Conservation (phyloP, 2,888 invertebrate genomes). For the Mactromeris polynyma region DNA sequence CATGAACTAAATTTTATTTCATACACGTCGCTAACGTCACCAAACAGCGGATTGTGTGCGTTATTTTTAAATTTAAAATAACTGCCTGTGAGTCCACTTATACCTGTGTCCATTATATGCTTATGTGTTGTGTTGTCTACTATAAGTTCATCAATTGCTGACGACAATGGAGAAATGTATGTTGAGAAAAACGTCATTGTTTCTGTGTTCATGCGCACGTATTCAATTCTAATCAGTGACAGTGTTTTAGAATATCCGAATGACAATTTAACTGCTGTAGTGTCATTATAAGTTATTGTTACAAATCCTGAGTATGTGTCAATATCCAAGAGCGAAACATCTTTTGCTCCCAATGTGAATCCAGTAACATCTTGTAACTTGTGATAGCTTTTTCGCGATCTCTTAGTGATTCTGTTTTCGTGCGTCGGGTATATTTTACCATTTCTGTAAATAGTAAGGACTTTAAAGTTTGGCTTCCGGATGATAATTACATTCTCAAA, state of each 20-base stretch:
- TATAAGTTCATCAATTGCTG: slow-evolving; percentile 44
- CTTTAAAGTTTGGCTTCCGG: slow-evolving; percentile 20
- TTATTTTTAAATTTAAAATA: slow-evolving; percentile 51
- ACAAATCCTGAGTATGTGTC: neutral
- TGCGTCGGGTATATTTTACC: slow-evolving; percentile 52
- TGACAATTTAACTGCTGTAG: neutral
- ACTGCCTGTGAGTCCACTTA: slow-evolving; percentile 16
- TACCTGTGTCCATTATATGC: slow-evolving; percentile 33
- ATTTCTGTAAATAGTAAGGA: slow-evolving; percentile 38
- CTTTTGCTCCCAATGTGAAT: slow-evolving; percentile 21
- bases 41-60: slow-evolving; percentile 49
- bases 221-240: neutral
- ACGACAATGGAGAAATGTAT: slow-evolving; percentile 34
- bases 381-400: neutral
- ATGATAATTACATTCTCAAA: neutral
- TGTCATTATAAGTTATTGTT: neutral
- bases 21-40: slow-evolving; percentile 29
- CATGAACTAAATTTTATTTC: slow-evolving; percentile 34
- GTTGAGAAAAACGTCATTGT: slow-evolving; percentile 42
- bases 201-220: neutral
- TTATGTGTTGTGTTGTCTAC: neutral
- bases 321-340: neutral
- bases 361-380: slow-evolving; percentile 34
- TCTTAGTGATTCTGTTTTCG: slow-evolving; percentile 7
- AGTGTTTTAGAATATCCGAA: neutral